Conservation (phyloP, 2,797 vertebrate genomes). For the Parauchenoglanis punctatus region DNA sequence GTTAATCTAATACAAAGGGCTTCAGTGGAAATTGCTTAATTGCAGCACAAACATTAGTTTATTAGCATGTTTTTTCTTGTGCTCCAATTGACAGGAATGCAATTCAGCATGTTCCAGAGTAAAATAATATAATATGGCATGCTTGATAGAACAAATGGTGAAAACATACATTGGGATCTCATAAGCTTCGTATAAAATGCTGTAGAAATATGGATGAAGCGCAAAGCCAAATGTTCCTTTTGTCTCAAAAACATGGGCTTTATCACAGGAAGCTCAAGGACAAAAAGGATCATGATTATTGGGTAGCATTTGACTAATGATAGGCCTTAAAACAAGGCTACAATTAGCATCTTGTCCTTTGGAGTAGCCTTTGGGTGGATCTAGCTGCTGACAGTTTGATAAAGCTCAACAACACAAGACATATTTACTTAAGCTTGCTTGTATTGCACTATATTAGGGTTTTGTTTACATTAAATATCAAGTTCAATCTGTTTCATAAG, state of each 20-base stretch:
- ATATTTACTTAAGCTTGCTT: constrained; percentile 39
- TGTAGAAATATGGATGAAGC: not conserved
- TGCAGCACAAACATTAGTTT: not conserved
- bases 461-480: constrained; percentile 33
- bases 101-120: not conserved
- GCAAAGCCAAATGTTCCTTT: constrained; percentile 2
- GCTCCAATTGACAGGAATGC: not conserved
- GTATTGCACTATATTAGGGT: constrained; percentile 25
- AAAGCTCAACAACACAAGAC: constrained; percentile 3
- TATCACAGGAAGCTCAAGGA: constrained; percentile 43
- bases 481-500: constrained; percentile 28
- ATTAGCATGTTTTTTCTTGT: not conserved
- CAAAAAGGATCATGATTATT: constrained; percentile 35
- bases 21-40: not conserved
- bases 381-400: constrained; percentile 32
- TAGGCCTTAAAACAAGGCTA: constrained; percentile 40
- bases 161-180: not conserved
- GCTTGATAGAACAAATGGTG: not conserved
- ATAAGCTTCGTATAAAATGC: not conserved
- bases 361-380: constrained; percentile 43
- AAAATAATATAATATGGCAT: constrained; percentile 1
- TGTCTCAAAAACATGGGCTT: not conserved
- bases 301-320: constrained; percentile 50
- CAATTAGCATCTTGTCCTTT: constrained; percentile 50
- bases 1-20: not conserved